Evolutionary conservation across 2,888 invertebrate species (phyloP), one percentile per base, ranked within the genome.

Genomic region (Erynnis tages): DNA sequence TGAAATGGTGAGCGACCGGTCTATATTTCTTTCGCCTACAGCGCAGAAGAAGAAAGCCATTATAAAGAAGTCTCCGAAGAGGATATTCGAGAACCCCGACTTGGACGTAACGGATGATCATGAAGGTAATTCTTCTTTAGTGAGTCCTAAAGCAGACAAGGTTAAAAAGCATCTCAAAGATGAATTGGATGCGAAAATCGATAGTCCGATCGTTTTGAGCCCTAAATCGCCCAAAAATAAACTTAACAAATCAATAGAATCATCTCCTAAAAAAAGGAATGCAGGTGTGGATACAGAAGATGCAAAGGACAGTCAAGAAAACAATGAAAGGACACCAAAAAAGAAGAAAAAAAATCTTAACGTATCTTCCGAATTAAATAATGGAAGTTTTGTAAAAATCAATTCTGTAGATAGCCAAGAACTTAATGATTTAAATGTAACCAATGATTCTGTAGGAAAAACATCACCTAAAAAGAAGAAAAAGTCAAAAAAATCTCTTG

Each of bases 61-160:
- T 14, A 74, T 82, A 3, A 89, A 89, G 56, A 89, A 88, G 54
- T 87, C 88, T 0, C 89, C 89, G 0, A 89, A 89, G 59, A 78
- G 89, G 54, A 89, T 89, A 62, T 89, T 89, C 41, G 69, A 85
- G 58, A 85, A 81, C 52, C 74, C 79, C 1, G 84, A 85, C 43
- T 61, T 81, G 53, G 85, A 87, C 41, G 56, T 61, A 1, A 74
- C 76, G 0, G 73, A 69, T 7, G 76, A 77, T 38, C 67, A 65
- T n/a, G 77, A 79, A 2, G 66, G 57, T 40, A 62, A 62, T 38
- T 30, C 56, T 5, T 65, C 52, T 50, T 1, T 63, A 2, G 54
- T 53, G 0, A 86, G 83, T 54, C 82, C 85, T 0, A 81, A 82
- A 54, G 80, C 79, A 6, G 79, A 86, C 7, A 88, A 87, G 65